Percentiles rank a stretch among this genome's conserved stretches.
Evolutionary conservation across 1,140 invertebrate genomes (phyloP).

Genomic region (Euwallacea similis): DNA sequence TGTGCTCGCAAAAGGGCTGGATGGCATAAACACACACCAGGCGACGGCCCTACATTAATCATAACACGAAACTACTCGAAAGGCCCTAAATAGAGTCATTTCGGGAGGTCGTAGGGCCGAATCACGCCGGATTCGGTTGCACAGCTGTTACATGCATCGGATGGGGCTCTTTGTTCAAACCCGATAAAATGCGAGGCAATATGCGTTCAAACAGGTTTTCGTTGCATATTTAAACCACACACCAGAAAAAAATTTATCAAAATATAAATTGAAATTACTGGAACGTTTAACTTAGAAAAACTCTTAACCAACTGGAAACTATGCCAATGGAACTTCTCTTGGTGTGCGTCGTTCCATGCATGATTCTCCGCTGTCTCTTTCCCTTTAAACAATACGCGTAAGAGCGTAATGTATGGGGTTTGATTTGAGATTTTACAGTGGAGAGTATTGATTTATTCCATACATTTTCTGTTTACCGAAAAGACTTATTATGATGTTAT

Average conservation of each 20-base stretch:
- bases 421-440: constrained; percentile 43
- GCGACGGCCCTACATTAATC: constrained; percentile 51
- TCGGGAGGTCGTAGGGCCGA: constrained; percentile 29
- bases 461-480: constrained; percentile 29
- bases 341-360: not conserved
- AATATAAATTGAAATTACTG: no score
- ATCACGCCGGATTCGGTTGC: constrained; percentile 36
- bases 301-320: no score
- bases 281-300: no score
- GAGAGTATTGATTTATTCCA: constrained; percentile 43
- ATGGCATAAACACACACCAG: constrained; percentile 47
- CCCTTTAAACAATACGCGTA: constrained; percentile 25
- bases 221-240: no score
- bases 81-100: constrained; percentile 45
- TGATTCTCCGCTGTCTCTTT: constrained; percentile 11
- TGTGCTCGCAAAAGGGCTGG: constrained; percentile 49
- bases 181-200: not conserved
- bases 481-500: constrained; percentile 31
- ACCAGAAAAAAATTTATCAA: no score
- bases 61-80: constrained; percentile 45
- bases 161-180: constrained; percentile 15
- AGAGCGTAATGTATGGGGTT: constrained; percentile 38
- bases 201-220: not conserved
- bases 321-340: no score
- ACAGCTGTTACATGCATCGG: constrained; percentile 41